These are phyloP conservation scores for Saccostrea cuccullata DNA, from an alignment of 1,140 invertebrate species.

Conservation along the genomic window DNA sequence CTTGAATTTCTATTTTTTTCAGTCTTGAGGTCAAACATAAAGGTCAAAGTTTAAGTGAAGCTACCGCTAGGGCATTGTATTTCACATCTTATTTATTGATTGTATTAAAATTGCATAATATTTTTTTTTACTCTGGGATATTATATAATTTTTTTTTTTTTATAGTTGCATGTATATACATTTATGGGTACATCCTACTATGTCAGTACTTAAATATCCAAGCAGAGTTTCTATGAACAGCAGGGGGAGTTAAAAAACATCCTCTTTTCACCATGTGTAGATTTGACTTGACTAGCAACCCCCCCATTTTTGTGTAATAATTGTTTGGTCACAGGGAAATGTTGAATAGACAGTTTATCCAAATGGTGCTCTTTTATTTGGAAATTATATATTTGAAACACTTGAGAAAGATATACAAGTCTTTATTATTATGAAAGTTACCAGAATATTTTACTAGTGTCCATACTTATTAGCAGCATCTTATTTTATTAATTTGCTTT, in stretches of 20 bases:
- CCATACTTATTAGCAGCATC: constrained; percentile 40
- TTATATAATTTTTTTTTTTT: background rate
- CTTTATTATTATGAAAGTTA: constrained; percentile 1
- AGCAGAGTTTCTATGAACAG: background rate
- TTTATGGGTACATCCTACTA: background rate
- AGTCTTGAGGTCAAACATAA: too few species aligned
- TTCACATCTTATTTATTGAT: background rate
- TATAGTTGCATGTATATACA: background rate
- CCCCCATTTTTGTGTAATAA: background rate
- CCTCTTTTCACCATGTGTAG: constrained; percentile 26
- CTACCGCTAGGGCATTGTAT: too few species aligned
- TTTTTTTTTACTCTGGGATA: constrained; percentile 4
- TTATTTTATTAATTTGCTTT: constrained; percentile 38
- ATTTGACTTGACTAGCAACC: constrained; percentile 7
- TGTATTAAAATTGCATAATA: constrained; percentile 26
- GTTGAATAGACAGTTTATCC: background rate
- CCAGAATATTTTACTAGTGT: constrained; percentile 26
- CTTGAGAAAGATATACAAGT: background rate
- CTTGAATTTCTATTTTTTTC: too few species aligned
- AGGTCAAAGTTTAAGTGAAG: too few species aligned
- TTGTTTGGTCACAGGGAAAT: constrained; percentile 33
- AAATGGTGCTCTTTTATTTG: constrained; percentile 33
- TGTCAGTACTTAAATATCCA: constrained; percentile 10
- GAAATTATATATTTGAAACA: constrained; percentile 20
- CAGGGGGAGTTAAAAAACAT: background rate